Percentiles rank a stretch among this genome's conserved stretches.
phyloP scores from a whole-genome alignment of 2,113 vertebrate species.

The Rhombomys opimus region DNA sequence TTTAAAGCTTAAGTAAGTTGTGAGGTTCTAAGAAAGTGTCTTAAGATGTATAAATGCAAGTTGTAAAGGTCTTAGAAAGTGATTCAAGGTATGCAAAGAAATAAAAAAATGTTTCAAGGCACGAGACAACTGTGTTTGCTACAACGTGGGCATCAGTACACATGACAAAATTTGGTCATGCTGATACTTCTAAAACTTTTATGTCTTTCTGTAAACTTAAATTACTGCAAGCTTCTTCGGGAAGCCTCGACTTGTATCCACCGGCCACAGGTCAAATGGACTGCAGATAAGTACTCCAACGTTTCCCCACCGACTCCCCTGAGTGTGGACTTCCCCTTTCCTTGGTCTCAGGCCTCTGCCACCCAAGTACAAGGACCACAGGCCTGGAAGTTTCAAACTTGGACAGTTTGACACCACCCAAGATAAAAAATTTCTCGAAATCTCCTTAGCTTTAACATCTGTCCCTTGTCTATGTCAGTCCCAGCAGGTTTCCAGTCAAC shows the following conservation, averaged over 20 bases:
- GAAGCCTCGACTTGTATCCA: neutral
- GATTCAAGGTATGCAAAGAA: neutral
- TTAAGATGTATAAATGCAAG: neutral
- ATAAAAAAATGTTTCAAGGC: neutral
- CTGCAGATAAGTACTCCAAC: neutral
- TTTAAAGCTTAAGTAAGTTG: neutral
- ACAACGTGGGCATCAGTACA: neutral
- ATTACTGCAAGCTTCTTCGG: neutral
- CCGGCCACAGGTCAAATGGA: neutral
- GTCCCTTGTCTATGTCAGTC: neutral
- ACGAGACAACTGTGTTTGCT: too few species aligned
- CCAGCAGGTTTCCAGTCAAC: neutral
- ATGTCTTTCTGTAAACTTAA: neutral
- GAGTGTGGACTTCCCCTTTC: neutral
- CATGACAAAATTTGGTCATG: neutral
- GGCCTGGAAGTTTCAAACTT: neutral
- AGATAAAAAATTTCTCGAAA: neutral
- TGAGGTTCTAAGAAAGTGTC: neutral
- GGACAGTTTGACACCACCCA: neutral
- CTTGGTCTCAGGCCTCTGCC: neutral
- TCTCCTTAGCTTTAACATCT: neutral
- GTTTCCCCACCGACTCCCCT: neutral
- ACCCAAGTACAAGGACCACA: neutral
- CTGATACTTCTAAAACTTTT: neutral
- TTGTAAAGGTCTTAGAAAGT: neutral